Evolutionary conservation across 2,888 invertebrate genomes (phyloP), one percentile per base, ranked within the genome.

Genomic region (Hirtodrosophila alboralis): DNA sequence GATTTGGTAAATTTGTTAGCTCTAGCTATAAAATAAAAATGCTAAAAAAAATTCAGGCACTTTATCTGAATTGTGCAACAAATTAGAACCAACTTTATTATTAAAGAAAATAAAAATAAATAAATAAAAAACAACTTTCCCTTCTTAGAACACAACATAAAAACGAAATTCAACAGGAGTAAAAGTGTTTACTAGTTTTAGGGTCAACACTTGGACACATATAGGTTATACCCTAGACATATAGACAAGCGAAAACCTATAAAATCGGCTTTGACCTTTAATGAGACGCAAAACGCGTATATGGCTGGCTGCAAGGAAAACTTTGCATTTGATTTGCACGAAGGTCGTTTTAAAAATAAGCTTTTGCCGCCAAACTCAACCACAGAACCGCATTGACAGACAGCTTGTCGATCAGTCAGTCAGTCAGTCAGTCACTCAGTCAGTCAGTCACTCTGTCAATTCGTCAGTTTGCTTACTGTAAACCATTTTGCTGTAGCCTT

Each of bases 341-440:
- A 81, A 81, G 81, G 85, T 79, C 67, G 77, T 65, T 81, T 85
- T 83, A 83, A 85, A 81, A 85, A 81, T 81, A 81, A 65, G 60
- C 65, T 30, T 31, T 18, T 57, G 47, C 43, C 54, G n/a, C n/a
- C n/a, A n/a, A 62, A 31, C 48, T 44, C 38, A 52, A 33, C 57
- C 61, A 52, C 58, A 43, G 41, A 30, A 18, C 51, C n/a, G n/a
- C 48, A 62, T 38, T 31, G 54, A 28, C 57, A 62, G 68, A 51
- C 63, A 62, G 66, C 45, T 57, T 68, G 78, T 81, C 78, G 75
- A 74, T 71, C 75, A 64, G 45, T 58, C 18, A 53, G 41, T 43
- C 44, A 37, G 53, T 52, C 26, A 30, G 38, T 53, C 26, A 34
- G 14, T 58, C 12, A 23, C 36, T 30, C 31, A 38, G 61, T 48